Percentiles rank a stretch among this genome's conserved stretches.
These are phyloP conservation scores for Macrosiphum euphorbiae DNA, from an alignment of 2,888 invertebrate species.

Conservation along the genomic window DNA sequence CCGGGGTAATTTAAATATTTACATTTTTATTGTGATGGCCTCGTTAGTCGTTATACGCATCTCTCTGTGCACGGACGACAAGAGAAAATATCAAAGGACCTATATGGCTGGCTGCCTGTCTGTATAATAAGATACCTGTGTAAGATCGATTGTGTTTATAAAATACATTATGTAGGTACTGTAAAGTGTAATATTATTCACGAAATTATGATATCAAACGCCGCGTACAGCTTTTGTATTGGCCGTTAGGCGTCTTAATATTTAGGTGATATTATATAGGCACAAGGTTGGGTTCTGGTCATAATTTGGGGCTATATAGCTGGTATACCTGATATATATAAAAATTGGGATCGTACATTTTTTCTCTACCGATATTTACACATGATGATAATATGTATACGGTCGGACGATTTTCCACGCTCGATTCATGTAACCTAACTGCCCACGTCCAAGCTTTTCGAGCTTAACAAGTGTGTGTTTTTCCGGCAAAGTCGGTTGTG, in stretches of 20 bases:
- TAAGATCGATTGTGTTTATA: neutral
- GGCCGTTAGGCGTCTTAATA: too few relatives aligned
- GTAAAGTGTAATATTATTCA: too few relatives aligned
- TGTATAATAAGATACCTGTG: neutral
- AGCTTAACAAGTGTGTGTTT: slow-evolving; percentile 50
- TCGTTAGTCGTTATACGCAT: too few relatives aligned
- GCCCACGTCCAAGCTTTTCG: slow-evolving; percentile 40
- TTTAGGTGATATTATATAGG: too few relatives aligned
- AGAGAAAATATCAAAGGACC: neutral
- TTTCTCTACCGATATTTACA: neutral
- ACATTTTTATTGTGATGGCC: too few relatives aligned
- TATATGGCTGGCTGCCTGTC: neutral
- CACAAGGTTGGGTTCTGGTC: too few relatives aligned
- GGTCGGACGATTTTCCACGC: neutral
- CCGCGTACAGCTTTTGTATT: too few relatives aligned
- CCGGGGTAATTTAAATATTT: too few relatives aligned
- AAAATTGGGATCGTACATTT: neutral
- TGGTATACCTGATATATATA: too few relatives aligned
- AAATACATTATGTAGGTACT: neutral
- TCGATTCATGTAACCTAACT: neutral
- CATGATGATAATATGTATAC: neutral
- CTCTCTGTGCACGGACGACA: neutral
- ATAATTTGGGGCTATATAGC: too few relatives aligned
- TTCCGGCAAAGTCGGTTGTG: neutral
- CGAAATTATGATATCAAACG: too few relatives aligned